A percentile compares a stretch with the other conserved stretches of the same genome.
Conservation (phyloP, 1,140 invertebrate species). For the Drosophila bocki region DNA sequence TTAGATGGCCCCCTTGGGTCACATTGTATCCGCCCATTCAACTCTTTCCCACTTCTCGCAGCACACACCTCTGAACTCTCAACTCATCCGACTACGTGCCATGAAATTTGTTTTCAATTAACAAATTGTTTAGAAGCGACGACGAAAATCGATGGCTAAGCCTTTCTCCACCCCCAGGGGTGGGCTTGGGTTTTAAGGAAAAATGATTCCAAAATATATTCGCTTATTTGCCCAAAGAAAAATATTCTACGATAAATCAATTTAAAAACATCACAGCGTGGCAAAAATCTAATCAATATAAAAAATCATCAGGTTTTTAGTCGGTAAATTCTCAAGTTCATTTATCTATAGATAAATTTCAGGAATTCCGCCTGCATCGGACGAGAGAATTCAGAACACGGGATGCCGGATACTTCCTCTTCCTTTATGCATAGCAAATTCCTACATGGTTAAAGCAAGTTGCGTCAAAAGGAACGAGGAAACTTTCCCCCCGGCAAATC, state of each 20-base stretch:
- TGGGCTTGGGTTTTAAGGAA: not conserved
- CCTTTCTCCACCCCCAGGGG: not conserved
- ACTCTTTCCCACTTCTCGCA: not conserved
- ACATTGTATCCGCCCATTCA: conserved; percentile 18
- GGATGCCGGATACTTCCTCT: conserved; percentile 19
- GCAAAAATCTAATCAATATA: not conserved
- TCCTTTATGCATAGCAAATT: conserved; percentile 40
- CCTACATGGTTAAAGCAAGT: conserved; percentile 34
- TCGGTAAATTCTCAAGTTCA: not conserved
- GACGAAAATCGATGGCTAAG: conserved; percentile 32
- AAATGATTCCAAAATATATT: not conserved
- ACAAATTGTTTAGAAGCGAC: conserved; percentile 61
- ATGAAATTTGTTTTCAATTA: conserved; percentile 79
- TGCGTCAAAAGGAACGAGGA: conserved; percentile 6
- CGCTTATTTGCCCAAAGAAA: not conserved
- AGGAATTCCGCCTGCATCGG: conserved; percentile 18
- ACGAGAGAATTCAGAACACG: conserved; percentile 19
- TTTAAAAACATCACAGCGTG: not conserved
- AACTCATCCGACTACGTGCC: conserved; percentile 24
- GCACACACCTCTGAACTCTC: conserved; percentile 29
- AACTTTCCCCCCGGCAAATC: conserved; percentile 31
- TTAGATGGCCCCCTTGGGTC: conserved; percentile 49
- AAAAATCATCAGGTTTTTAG: not conserved
- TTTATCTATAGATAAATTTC: conserved; percentile 13
- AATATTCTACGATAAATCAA: not conserved